phyloP scores from a whole-genome alignment of 1,140 invertebrate genomes.

The Pseudomyrmex gracilis region DNA sequence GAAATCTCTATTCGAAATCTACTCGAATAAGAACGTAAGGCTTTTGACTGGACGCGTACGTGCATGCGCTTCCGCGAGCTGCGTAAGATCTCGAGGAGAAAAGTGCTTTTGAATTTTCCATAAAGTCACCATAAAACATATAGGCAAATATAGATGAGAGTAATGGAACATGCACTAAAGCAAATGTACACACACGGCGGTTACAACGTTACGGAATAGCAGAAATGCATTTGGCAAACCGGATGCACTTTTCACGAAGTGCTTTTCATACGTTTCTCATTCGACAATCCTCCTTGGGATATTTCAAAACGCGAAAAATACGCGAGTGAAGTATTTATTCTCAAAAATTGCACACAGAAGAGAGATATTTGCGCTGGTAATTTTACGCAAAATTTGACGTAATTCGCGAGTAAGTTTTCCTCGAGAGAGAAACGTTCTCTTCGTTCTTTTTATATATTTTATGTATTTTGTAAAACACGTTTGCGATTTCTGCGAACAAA shows the following conservation, averaged over 20 bases:
- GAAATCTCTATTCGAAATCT: no score
- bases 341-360: no score
- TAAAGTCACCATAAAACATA: neutral
- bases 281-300: neutral
- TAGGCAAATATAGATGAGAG: constrained; percentile 12
- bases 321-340: no score
- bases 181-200: constrained; percentile 13
- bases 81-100: neutral
- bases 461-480: neutral
- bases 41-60: no score
- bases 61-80: neutral
- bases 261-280: constrained; percentile 6
- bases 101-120: constrained; percentile 31
- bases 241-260: constrained; percentile 50
- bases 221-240: constrained; percentile 50
- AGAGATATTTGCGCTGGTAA: no score
- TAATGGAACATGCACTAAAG: constrained; percentile 47
- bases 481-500: neutral
- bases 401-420: neutral
- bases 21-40: no score
- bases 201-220: constrained; percentile 42
- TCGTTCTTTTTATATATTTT: neutral
- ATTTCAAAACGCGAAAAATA: neutral
- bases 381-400: no score
- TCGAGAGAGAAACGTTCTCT: neutral